Conservation (phyloP, 1,140 invertebrate genomes). For the Sinonovacula constricta region DNA sequence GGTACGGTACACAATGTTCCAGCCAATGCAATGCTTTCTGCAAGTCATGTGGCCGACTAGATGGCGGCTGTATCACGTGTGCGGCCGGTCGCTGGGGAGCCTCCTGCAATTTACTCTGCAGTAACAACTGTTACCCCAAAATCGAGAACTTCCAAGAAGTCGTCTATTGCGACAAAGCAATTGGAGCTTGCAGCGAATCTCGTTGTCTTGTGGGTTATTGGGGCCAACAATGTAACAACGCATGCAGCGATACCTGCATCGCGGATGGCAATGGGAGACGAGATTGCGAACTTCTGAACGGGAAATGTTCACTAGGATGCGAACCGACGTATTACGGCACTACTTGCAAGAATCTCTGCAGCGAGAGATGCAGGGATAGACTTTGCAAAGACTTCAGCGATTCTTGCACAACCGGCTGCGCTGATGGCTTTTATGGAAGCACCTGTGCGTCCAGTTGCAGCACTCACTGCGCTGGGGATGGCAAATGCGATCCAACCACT, state of each 20-base stretch:
- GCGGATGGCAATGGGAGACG: not conserved
- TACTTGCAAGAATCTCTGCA: constrained; percentile 1
- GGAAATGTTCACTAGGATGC: constrained; percentile 24
- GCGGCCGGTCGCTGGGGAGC: constrained; percentile 10
- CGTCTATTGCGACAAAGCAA: constrained; percentile 22
- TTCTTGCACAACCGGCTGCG: constrained; percentile 10
- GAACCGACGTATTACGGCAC: constrained; percentile 4
- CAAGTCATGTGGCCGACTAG: constrained; percentile 4
- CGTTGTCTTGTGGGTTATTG: constrained; percentile 21
- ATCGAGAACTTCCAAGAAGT: no score
- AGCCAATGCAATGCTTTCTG: constrained; percentile 4
- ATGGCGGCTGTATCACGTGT: constrained; percentile 23
- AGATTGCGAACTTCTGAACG: not conserved
- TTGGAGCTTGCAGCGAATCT: not conserved
- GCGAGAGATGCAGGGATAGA: constrained; percentile 9
- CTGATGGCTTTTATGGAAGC: constrained; percentile 23
- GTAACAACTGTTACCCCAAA: constrained; percentile 8
- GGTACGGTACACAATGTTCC: not conserved
- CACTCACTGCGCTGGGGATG: constrained; percentile 19
- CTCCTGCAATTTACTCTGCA: constrained; percentile 2
- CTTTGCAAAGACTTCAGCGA: constrained; percentile 18
- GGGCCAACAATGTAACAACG: constrained; percentile 2
- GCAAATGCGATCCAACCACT: not conserved
- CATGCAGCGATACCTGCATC: constrained; percentile 15
- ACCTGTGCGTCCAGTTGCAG: constrained; percentile 4